Conservation (phyloP, 2,797 vertebrate species). For the Choloepus didactylus region DNA sequence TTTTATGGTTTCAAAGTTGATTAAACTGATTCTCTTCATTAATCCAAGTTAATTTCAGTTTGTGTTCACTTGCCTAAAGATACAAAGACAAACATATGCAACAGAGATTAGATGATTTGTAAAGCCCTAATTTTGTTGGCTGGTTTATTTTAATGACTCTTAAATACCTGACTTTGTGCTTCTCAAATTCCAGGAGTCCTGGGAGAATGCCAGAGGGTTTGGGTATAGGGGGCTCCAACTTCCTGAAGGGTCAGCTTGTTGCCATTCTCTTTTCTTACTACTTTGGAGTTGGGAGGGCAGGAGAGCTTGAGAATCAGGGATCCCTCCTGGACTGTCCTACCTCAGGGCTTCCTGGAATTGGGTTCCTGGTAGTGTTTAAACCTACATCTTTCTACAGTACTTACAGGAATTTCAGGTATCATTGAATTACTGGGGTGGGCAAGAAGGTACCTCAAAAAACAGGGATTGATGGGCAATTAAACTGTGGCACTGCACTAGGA, state of each 20-base stretch:
- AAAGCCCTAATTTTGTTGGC: neutral
- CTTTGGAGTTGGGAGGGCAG: neutral
- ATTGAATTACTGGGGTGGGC: neutral
- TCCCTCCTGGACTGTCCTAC: neutral
- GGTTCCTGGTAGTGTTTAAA: neutral
- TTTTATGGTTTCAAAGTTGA: constrained; percentile 57
- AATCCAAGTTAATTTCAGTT: constrained; percentile 68
- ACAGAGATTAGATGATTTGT: no score
- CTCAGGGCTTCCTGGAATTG: neutral
- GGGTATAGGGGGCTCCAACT: no score
- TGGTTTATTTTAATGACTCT: no score
- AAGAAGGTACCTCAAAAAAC: constrained; percentile 5
- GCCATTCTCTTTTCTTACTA: neutral
- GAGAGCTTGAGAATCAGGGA: neutral
- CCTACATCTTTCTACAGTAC: neutral
- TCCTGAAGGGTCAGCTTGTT: neutral
- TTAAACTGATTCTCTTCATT: constrained; percentile 70
- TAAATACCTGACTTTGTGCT: neutral
- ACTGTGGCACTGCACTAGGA: neutral
- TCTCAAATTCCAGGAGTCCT: neutral
- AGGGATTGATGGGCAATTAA: constrained; percentile 8
- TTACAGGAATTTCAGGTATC: neutral
- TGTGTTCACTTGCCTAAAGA: constrained; percentile 67
- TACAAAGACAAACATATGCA: neutral
- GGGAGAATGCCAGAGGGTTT: neutral